Evolutionary conservation across 2,797 vertebrate species (phyloP), one percentile per base, ranked within the genome.

Genomic region (Phrynocephalus vlangalii): DNA sequence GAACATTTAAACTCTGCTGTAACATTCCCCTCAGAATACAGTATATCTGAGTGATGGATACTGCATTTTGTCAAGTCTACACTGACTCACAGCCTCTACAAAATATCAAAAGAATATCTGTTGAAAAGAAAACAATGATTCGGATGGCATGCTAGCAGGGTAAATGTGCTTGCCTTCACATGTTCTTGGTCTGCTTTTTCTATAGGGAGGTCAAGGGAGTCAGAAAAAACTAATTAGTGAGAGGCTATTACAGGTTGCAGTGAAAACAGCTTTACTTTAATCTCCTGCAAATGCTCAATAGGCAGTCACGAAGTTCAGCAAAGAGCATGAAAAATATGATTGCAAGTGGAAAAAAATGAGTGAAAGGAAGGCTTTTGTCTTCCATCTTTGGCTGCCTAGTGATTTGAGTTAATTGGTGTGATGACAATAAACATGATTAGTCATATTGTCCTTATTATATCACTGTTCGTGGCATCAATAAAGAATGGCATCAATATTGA

Each of bases 201-300:
- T 28, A 1, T 70, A 78, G 48, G 48, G 71, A 90, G 66, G 13
- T 78, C 67, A 85, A 56, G 44, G 56, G 93, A 67, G 87, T 93
- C 52, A 94, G 20, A 6, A 89, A 44, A 94, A 96, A 90, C 30
- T 86, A 94, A 94, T 92, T 91, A 94, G 22, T 72, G 79, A 91
- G 88, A 91, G 86, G 38, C 89, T 93, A 89, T 66, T 0, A 6
- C 83, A 68, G n/a, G 44, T 30, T 94, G 50, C 79, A 78, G 88
- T 15, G 7, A 80, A 91, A 77, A 89, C 77, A 60, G 26, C 1
- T 92, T 94, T 88, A 66, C n/a, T 93, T 91, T 94, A 92, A 89
- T 93, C n/a, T 88, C 33, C 81, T 86, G 30, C 66, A 87, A 92
- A 72, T 75, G 77, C 16, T 90, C 76, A 91, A 48, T 87, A 89